Evolutionary conservation across 1,140 invertebrate species (phyloP).

Genomic region (Drosophila ogumai): DNA sequence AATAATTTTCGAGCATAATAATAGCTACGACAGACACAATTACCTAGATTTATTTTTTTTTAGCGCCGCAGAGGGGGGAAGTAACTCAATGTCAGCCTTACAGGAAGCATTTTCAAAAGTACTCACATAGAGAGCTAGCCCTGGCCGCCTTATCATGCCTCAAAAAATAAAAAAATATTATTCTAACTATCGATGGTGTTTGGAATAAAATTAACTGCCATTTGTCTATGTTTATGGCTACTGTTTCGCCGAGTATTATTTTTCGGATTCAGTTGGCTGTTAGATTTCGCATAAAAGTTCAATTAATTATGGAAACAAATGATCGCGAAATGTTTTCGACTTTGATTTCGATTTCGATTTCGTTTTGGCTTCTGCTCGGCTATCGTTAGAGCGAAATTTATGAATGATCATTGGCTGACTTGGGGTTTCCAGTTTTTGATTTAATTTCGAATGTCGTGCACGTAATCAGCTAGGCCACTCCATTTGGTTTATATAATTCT

Average conservation of each 20-base stretch:
- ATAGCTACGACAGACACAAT: constrained; percentile 60
- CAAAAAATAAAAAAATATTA: constrained; percentile 12
- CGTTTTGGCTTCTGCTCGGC: constrained; percentile 36
- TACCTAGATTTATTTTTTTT: constrained; percentile 68
- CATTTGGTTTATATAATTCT: constrained; percentile 53
- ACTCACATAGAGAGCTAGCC: constrained; percentile 37
- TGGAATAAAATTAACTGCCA: constrained; percentile 39
- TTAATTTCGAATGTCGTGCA: constrained; percentile 44
- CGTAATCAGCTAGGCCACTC: constrained; percentile 45
- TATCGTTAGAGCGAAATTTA: constrained; percentile 69
- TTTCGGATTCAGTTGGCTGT: constrained; percentile 28
- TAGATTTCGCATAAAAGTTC: constrained; percentile 65
- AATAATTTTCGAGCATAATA: constrained; percentile 64
- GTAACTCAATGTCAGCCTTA: constrained; percentile 66
- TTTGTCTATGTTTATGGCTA: constrained; percentile 43
- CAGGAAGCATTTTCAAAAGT: constrained; percentile 59
- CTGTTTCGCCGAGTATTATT: constrained; percentile 19
- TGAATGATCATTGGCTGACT: constrained; percentile 60
- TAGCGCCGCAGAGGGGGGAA: constrained; percentile 34
- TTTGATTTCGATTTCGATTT: constrained; percentile 29
- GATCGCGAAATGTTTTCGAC: constrained; percentile 45
- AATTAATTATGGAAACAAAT: constrained; percentile 67
- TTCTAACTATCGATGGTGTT: constrained; percentile 52
- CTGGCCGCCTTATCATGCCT: constrained; percentile 67
- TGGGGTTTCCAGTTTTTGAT: constrained; percentile 36